phyloP scores from a whole-genome alignment of 2,797 vertebrate genomes.

The Pelobates cultripes region DNA sequence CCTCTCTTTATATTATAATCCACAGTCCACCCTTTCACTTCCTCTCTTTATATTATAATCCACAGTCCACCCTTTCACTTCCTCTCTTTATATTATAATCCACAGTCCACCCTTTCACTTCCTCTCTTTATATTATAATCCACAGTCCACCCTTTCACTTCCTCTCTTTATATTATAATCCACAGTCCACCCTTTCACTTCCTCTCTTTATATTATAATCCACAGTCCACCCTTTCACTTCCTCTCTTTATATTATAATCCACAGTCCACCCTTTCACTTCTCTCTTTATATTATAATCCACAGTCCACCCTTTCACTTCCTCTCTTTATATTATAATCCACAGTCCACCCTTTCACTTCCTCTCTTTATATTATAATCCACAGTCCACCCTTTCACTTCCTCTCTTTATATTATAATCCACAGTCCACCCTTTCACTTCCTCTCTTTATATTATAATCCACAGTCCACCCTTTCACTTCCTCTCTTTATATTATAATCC shows the following conservation, averaged over 20 bases:
- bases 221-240: accelerated
- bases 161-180: not conserved
- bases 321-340: not conserved
- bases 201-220: too few relatives aligned
- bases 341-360: not conserved
- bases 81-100: not conserved
- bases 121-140: not conserved
- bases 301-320: not conserved
- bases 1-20: not conserved
- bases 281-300: not conserved
- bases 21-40: not conserved
- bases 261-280: too few relatives aligned
- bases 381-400: too few relatives aligned
- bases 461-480: too few relatives aligned
- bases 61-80: not conserved
- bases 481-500: too few relatives aligned
- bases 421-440: too few relatives aligned
- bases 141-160: not conserved
- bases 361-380: too few relatives aligned
- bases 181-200: too few relatives aligned
- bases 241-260: conserved; percentile 8
- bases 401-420: too few relatives aligned
- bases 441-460: too few relatives aligned
- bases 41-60: not conserved
- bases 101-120: not conserved